Percentiles rank a stretch among this genome's conserved stretches.
Conservation (phyloP, 2,888 invertebrate species). For the Sinopyrophorus schimmeli region DNA sequence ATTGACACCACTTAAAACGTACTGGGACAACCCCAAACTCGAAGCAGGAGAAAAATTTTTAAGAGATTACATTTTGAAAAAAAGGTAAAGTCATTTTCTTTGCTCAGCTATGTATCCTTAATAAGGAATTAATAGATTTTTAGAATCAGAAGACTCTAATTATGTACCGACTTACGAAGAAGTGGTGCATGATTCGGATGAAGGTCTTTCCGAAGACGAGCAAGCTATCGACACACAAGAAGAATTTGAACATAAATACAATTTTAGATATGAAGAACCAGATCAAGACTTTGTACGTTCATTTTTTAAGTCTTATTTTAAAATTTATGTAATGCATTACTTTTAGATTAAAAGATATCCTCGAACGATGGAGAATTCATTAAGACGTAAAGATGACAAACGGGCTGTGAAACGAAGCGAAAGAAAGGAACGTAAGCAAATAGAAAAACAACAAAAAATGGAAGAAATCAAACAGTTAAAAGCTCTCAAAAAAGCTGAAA, state of each 20-base stretch:
- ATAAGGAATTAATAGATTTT: conserved; percentile 53
- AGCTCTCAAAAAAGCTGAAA: conserved; percentile 85
- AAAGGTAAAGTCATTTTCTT: no score
- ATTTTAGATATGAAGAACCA: conserved; percentile 96
- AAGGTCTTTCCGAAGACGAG: conserved; percentile 77
- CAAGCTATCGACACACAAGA: conserved; percentile 78
- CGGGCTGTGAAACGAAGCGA: conserved; percentile 79
- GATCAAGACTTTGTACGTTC: conserved; percentile 81
- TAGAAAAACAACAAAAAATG: conserved; percentile 78
- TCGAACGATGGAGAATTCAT: conserved; percentile 76
- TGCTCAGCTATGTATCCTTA: no score
- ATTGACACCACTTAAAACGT: conserved; percentile 75
- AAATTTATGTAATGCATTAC: conserved; percentile 26
- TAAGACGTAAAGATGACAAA: conserved; percentile 78
- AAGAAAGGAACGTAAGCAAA: conserved; percentile 71
- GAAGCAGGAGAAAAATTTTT: conserved; percentile 87
- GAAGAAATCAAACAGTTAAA: conserved; percentile 88
- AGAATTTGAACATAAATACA: conserved; percentile 92
- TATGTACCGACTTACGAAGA: conserved; percentile 68
- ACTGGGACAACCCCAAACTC: conserved; percentile 83
- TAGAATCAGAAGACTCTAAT: conserved; percentile 56
- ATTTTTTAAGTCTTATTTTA: not conserved
- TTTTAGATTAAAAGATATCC: conserved; percentile 85
- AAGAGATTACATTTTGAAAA: conserved; percentile 89
- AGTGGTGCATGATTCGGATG: conserved; percentile 63